Percentiles rank a stretch among this genome's conserved stretches.
Conservation (phyloP, 2,797 vertebrate genomes). For the Enteromius treurensis region DNA sequence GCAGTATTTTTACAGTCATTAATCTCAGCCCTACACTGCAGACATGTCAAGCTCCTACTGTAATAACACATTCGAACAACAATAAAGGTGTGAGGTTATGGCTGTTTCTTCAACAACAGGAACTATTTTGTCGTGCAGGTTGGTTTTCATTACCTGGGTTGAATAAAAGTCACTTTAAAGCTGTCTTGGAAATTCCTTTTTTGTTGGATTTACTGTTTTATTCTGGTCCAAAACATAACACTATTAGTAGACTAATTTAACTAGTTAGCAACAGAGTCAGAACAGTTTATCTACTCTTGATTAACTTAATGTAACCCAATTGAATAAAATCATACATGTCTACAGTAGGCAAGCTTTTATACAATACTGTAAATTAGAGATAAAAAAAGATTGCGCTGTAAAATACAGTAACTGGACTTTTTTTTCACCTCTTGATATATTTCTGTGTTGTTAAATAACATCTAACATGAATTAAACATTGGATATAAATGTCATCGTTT, state of each 20-base stretch:
- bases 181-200: not conserved
- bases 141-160: not conserved
- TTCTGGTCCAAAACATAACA: not conserved
- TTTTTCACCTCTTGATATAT: not conserved
- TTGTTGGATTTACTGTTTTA: not conserved
- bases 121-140: not conserved
- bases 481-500: not conserved
- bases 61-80: conserved; percentile 6
- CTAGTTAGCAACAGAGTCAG: not conserved
- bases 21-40: not conserved
- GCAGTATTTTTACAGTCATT: conserved; percentile 1
- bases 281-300: not conserved
- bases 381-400: not conserved
- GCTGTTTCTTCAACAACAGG: not conserved
- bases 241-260: not conserved
- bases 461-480: not conserved
- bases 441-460: not conserved
- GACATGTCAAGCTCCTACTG: not conserved
- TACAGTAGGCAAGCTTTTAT: not conserved
- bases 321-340: not conserved
- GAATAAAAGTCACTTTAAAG: not conserved
- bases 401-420: too few species aligned
- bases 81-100: not conserved
- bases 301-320: not conserved
- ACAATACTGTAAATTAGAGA: not conserved